These are phyloP conservation scores for Apus apus DNA, from an alignment of 2,113 vertebrate species.

Conservation along the genomic window DNA sequence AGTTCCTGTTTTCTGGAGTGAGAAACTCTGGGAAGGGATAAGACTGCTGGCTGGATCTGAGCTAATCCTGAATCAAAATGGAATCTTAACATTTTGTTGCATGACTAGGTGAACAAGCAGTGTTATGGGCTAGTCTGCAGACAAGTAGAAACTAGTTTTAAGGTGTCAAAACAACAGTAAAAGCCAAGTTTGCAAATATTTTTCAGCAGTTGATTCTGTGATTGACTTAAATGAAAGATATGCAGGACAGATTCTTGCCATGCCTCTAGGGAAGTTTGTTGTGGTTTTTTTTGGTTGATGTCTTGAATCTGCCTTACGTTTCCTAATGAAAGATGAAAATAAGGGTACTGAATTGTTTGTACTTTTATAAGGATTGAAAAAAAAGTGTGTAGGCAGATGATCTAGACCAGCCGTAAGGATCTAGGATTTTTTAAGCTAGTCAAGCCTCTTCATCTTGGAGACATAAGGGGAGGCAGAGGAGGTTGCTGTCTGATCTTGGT, in stretches of 20 bases:
- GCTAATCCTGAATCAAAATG: neutral
- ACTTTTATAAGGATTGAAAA: neutral
- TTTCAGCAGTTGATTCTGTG: neutral
- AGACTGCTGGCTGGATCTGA: neutral
- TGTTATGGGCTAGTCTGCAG: neutral
- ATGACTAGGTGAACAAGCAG: neutral
- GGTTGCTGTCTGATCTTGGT: rapidly evolving
- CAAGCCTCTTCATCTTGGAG: neutral
- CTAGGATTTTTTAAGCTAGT: neutral
- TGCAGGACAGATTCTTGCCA: neutral
- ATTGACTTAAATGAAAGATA: constrained; percentile 1
- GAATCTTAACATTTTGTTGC: neutral
- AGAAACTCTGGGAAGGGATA: neutral
- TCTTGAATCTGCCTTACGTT: neutral
- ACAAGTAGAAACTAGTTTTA: constrained; percentile 14
- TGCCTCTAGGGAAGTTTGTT: neutral
- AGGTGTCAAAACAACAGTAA: constrained; percentile 10
- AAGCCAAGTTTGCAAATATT: neutral
- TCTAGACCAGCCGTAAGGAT: neutral
- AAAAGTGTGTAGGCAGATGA: neutral
- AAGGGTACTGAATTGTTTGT: neutral
- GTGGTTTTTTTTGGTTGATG: neutral
- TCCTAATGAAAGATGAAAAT: neutral
- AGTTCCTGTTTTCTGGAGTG: neutral
- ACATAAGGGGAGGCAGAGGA: rapidly evolving